Conservation (phyloP, 2,113 vertebrate genomes). For the Toxotes chatareus region DNA sequence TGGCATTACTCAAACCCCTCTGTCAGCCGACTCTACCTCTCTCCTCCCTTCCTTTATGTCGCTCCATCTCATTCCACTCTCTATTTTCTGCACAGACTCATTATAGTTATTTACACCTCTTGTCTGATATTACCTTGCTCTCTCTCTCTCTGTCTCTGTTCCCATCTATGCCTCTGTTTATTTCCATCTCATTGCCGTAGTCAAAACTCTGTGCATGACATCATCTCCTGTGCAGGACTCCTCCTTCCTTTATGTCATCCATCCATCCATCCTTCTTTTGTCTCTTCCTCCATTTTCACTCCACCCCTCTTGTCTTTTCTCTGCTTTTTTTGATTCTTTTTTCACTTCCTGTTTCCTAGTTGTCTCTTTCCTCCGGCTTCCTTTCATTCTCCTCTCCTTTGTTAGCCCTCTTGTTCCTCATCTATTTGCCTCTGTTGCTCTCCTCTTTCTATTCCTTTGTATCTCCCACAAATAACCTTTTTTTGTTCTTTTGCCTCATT, state of each 20-base stretch:
- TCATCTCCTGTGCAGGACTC: constrained; percentile 15
- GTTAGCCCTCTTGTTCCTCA: not conserved
- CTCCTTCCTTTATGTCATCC: not conserved
- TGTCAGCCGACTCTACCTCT: constrained; percentile 10
- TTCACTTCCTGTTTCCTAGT: constrained; percentile 4
- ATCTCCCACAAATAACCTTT: not conserved
- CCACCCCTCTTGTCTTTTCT: constrained; percentile 20
- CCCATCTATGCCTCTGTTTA: constrained; percentile 6
- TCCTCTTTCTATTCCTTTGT: not conserved
- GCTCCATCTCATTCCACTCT: constrained; percentile 6
- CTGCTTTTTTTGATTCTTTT: not conserved
- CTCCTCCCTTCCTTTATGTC: not conserved
- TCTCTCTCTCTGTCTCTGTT: not conserved
- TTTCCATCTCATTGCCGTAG: not conserved
- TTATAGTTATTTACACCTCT: constrained; percentile 53
- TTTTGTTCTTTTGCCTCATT: not conserved
- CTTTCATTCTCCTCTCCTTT: not conserved
- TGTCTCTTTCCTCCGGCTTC: not conserved
- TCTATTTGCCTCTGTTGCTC: not conserved
- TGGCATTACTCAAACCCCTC: constrained; percentile 19
- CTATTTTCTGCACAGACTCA: constrained; percentile 11
- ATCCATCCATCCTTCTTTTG: not conserved
- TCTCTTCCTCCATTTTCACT: not conserved
- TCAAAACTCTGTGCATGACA: constrained; percentile 23
- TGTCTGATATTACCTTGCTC: constrained; percentile 21